phyloP scores from a whole-genome alignment of 2,113 vertebrate species.

The Tetrao urogallus region DNA sequence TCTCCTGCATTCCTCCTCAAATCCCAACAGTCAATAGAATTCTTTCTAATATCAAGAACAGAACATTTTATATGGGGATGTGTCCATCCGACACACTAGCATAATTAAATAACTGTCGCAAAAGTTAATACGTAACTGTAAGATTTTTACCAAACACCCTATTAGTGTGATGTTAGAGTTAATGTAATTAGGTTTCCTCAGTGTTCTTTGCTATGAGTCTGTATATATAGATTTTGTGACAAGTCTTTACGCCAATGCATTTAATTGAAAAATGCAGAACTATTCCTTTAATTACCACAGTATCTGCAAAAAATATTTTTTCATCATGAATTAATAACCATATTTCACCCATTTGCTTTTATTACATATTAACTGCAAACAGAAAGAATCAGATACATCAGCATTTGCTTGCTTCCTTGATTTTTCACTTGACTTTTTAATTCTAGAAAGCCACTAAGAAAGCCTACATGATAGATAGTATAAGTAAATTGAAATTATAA shows the following conservation, averaged over 20 bases:
- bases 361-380: not conserved
- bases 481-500: not conserved
- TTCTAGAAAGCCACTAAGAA: not conserved
- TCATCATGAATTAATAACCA: not conserved
- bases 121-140: not conserved
- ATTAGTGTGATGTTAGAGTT: not conserved
- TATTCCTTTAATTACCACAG: not conserved
- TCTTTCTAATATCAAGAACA: not conserved
- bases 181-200: not conserved
- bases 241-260: not conserved
- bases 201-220: not conserved
- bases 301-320: not conserved
- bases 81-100: not conserved
- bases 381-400: not conserved
- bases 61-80: not conserved
- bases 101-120: not conserved
- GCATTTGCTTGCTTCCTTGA: not conserved
- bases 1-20: not conserved
- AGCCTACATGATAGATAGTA: not conserved
- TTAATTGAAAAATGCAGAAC: not conserved
- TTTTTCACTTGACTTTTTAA: not conserved
- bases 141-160: not conserved
- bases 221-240: not conserved
- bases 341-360: accelerated
- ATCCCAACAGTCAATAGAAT: not conserved